Evolutionary conservation across 2,888 invertebrate species (phyloP).

Genomic region (Apodemia hepburni): DNA sequence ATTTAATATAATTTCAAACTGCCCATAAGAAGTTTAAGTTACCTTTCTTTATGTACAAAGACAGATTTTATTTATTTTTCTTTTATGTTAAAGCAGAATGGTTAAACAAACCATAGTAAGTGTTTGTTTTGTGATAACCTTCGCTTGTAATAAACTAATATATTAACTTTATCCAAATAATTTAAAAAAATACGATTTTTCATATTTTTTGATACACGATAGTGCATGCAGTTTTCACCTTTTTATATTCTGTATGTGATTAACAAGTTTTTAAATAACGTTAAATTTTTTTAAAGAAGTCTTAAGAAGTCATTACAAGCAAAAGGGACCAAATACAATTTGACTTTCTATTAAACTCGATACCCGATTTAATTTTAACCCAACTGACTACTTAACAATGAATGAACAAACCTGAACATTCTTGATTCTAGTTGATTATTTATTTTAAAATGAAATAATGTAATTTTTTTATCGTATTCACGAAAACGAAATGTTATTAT

Average conservation of each 20-base stretch:
- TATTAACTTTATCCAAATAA: slow-evolving; percentile 58
- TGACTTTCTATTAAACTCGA: slow-evolving; percentile 49
- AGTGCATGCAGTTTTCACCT: slow-evolving; percentile 30
- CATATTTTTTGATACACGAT: slow-evolving; percentile 59
- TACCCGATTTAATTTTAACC: slow-evolving; percentile 46
- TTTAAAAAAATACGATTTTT: slow-evolving; percentile 38
- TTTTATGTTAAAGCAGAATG: slow-evolving; percentile 10
- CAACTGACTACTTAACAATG: slow-evolving; percentile 51
- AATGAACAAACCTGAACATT: slow-evolving; percentile 54
- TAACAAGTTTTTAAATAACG: slow-evolving; percentile 58
- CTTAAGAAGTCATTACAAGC: slow-evolving; percentile 70
- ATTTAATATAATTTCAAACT: background rate
- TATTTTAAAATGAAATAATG: slow-evolving; percentile 43
- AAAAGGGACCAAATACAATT: slow-evolving; percentile 76
- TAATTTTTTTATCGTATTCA: slow-evolving; percentile 29
- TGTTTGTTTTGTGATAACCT: slow-evolving; percentile 61
- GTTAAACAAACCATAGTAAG: slow-evolving; percentile 8
- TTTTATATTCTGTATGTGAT: slow-evolving; percentile 53
- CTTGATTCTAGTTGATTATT: slow-evolving; percentile 49
- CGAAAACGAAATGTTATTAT: slow-evolving; percentile 41
- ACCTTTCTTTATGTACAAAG: slow-evolving; percentile 14
- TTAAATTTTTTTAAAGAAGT: slow-evolving; percentile 43
- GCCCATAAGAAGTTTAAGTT: slow-evolving; percentile 10
- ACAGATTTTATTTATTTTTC: slow-evolving; percentile 14
- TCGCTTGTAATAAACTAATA: slow-evolving; percentile 80